phyloP scores from a whole-genome alignment of 92 coral and sea anemone genomes.

The Bergia puertoricense region DNA sequence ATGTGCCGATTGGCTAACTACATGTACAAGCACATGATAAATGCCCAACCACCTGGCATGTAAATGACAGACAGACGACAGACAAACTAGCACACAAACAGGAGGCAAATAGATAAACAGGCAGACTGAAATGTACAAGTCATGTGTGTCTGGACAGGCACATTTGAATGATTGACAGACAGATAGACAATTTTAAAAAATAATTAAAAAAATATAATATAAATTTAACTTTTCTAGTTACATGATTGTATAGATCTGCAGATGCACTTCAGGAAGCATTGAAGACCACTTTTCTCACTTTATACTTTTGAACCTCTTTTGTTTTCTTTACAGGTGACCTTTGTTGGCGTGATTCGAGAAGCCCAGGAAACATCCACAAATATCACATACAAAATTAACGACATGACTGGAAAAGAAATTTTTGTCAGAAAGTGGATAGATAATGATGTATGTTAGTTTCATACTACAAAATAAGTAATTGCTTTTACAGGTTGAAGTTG shows the following conservation, averaged over 20 bases:
- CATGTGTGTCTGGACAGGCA: neutral
- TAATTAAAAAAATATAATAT: neutral
- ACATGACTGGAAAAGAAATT: constrained; percentile 83
- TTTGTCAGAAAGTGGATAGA: constrained; percentile 89
- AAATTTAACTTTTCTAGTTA: neutral
- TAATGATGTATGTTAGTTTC: constrained; percentile 64
- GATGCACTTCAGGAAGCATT: neutral
- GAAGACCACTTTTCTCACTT: neutral
- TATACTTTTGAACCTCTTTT: neutral
- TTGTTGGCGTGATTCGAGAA: constrained; percentile 79
- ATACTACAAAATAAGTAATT: neutral
- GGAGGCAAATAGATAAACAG: neutral
- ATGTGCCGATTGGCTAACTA: no score
- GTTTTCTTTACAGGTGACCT: constrained; percentile 62
- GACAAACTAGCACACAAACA: neutral
- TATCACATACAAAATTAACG: constrained; percentile 76
- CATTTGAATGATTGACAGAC: neutral
- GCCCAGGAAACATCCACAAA: constrained; percentile 86
- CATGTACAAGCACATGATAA: no score
- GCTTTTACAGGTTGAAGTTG: neutral
- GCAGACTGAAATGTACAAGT: neutral
- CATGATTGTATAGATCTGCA: no score
- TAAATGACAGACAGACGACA: neutral
- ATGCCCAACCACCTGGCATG: no score
- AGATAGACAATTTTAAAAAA: neutral